Percentiles rank a stretch among this genome's conserved stretches.
Evolutionary conservation across 2,797 vertebrate genomes (phyloP).

Genomic region (Catharus ustulatus): DNA sequence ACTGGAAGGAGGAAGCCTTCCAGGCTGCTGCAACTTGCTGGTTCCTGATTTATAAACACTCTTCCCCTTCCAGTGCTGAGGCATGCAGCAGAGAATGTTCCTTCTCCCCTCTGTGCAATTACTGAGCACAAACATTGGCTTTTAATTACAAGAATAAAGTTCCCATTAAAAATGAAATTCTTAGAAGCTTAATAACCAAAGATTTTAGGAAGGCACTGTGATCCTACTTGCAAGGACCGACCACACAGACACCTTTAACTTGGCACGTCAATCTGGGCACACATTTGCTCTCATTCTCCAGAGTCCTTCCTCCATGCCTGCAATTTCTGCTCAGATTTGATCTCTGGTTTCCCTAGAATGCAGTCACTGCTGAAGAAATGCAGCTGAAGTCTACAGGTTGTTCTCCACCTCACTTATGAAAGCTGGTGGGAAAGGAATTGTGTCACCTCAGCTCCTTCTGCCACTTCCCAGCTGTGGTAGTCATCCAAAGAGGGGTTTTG

Average conservation of each 20-base stretch:
- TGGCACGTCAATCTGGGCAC: background rate
- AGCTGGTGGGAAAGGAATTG: accelerated
- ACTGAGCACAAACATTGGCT: background rate
- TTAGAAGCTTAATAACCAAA: background rate
- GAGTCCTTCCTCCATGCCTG: background rate
- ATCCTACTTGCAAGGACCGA: background rate
- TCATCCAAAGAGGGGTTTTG: background rate
- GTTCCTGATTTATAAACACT: background rate
- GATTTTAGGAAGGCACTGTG: background rate
- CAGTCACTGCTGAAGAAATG: background rate
- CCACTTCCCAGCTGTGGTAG: background rate
- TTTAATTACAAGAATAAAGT: conserved; percentile 6
- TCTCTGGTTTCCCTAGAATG: background rate
- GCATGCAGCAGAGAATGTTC: background rate
- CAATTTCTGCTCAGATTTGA: background rate
- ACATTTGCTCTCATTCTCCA: background rate
- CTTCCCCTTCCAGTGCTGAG: background rate
- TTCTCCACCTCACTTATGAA: background rate
- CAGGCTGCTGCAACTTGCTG: background rate
- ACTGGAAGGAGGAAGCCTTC: background rate
- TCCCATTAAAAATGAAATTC: background rate
- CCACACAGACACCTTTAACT: background rate
- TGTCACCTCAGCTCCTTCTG: background rate
- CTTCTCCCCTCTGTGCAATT: background rate
- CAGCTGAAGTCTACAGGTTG: background rate